phyloP scores from a whole-genome alignment of 2,888 invertebrate species.

The Dilophus febrilis region DNA sequence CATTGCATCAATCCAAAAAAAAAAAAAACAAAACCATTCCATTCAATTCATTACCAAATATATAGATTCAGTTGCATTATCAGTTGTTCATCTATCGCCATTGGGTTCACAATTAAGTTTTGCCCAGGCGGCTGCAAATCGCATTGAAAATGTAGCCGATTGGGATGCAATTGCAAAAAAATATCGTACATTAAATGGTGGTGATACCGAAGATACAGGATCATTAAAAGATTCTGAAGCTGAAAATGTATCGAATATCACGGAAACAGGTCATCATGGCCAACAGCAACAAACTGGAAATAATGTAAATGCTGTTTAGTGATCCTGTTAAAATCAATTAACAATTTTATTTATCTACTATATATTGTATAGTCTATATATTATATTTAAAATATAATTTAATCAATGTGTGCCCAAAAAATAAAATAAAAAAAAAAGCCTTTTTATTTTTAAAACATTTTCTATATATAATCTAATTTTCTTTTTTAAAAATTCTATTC shows the following conservation, averaged over 20 bases:
- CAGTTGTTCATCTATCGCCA: slow-evolving; percentile 66
- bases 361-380: too few relatives aligned
- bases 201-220: slow-evolving; percentile 35
- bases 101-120: slow-evolving; percentile 73
- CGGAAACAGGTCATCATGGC: slow-evolving; percentile 1
- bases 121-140: slow-evolving; percentile 47
- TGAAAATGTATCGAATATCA: slow-evolving; percentile 14
- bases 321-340: slow-evolving; percentile 17
- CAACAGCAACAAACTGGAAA: slow-evolving; percentile 22
- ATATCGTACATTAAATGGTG: slow-evolving; percentile 58
- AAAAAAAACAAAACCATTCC: too few relatives aligned
- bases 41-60: too few relatives aligned
- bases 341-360: too few relatives aligned
- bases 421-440: too few relatives aligned
- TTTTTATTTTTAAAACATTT: too few relatives aligned
- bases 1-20: too few relatives aligned
- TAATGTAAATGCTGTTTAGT: slow-evolving; percentile 15
- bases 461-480: too few relatives aligned
- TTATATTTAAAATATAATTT: too few relatives aligned
- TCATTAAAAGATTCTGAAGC: slow-evolving; percentile 29
- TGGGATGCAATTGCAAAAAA: slow-evolving; percentile 84
- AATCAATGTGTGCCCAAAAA: too few relatives aligned
- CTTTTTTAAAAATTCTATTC: too few relatives aligned
- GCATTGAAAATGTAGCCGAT: slow-evolving; percentile 79
- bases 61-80: slow-evolving; percentile 56